Evolutionary conservation across 1,140 invertebrate genomes (phyloP).

Genomic region (Ganaspis sp.): DNA sequence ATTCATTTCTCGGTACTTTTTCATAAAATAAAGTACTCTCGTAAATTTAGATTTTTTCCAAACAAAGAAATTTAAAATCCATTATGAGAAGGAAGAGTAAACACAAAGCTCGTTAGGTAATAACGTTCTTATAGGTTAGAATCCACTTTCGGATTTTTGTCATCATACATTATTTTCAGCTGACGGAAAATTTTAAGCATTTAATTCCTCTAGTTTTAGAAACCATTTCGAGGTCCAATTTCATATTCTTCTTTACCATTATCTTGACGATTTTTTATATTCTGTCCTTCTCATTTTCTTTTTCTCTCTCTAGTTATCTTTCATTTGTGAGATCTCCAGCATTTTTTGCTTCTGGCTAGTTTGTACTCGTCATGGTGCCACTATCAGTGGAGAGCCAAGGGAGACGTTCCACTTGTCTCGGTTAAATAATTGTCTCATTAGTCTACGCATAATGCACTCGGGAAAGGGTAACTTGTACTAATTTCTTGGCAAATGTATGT

Average conservation of each 20-base stretch:
- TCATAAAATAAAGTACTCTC: neutral
- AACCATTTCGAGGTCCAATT: neutral
- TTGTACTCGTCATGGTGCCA: slow-evolving; percentile 18
- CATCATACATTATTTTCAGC: neutral
- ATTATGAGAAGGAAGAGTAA: slow-evolving; percentile 1
- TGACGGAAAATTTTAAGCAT: neutral
- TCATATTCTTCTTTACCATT: neutral
- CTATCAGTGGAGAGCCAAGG: slow-evolving; percentile 15
- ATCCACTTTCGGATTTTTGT: slow-evolving; percentile 8
- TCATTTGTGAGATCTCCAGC: neutral
- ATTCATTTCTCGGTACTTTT: neutral
- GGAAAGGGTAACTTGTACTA: neutral
- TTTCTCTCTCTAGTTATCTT: neutral
- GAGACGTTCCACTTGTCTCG: slow-evolving; percentile 19
- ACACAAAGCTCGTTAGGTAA: slow-evolving; percentile 15
- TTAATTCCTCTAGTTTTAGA: slow-evolving; percentile 1
- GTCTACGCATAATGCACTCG: slow-evolving; percentile 15
- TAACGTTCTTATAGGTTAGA: neutral
- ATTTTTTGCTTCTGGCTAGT: slow-evolving; percentile 18
- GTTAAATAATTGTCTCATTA: slow-evolving; percentile 29
- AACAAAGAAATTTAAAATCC: slow-evolving; percentile 9
- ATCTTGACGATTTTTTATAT: neutral
- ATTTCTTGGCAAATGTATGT: neutral
- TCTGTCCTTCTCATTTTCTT: neutral
- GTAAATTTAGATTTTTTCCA: neutral